Base-by-base conservation (phyloP, 1,140 invertebrate species). In the Eurosta solidaginis region DNA sequence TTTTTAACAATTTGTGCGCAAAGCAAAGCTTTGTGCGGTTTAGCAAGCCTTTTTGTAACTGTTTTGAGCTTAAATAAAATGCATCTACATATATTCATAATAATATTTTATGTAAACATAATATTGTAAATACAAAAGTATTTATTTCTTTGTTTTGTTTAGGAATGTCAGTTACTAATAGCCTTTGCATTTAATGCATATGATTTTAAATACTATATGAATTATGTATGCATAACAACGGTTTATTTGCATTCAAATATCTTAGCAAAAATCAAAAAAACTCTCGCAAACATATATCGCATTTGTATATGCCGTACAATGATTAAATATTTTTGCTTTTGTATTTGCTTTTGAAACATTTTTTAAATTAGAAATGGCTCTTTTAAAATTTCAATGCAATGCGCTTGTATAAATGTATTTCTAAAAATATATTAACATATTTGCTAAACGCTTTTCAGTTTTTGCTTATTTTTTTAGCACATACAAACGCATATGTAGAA, bases 61-160 rank as follows among this genome's bases (percentile, higher is more conserved):
- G 40, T 40, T 52, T 52, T 52, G 50, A 20, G 27, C 9, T 52
- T 27, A 52, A 68, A 20, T 5, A 2, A 9, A 25, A 29, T 75
- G 45, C 74, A 75, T 20, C 42, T 25, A 75, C 25, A 75, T 29
- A 47, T 45, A 10, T 47, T 9, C n/a, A 47, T 47, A n/a, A 9
- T 10, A 47, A 47, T 29, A 44, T 14, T 73, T 14, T 25, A 73
- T 4, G 36, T 44, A 73, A 22, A 75, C 22, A 74, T 50, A 47
- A 45, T 47, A n/a, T 75, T 68, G 59, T 33, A 68, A 68, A 68
- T 68, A 68, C 59, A 68, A 68, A 40, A 68, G 59, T 68, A 68
- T 68, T 68, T 22, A 68, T 42, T n/a, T n/a, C n/a, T n/a, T n/a
- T n/a, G n/a, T n/a, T n/a, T 12, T 68, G 59, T 40, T 22, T 68